Conservation (phyloP, 2,888 invertebrate genomes). For the Neuroscelio doddi region DNA sequence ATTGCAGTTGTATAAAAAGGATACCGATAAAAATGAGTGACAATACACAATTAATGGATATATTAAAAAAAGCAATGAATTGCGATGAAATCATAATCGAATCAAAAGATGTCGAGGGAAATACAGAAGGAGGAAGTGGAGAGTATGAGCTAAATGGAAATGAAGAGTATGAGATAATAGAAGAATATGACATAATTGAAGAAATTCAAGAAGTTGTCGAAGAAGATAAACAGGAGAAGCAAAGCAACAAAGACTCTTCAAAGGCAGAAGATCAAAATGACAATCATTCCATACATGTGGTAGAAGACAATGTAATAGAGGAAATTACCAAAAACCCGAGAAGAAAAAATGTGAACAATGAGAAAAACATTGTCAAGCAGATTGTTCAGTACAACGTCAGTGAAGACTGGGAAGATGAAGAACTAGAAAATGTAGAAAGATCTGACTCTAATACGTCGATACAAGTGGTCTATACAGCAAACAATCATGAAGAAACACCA, state of each 20-base stretch:
- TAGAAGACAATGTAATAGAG: constrained; percentile 7
- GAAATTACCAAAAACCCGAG: neutral
- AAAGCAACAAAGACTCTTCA: neutral
- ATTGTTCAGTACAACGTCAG: constrained; percentile 63
- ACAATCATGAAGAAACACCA: neutral
- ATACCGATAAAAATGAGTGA: neutral
- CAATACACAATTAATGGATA: constrained; percentile 54
- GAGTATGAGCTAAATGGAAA: constrained; percentile 66
- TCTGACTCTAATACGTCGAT: constrained; percentile 24
- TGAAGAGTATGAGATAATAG: constrained; percentile 61
- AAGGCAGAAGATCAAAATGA: neutral
- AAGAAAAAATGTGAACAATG: neutral
- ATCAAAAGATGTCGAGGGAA: constrained; percentile 55
- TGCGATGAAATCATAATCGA: constrained; percentile 63
- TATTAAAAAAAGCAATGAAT: constrained; percentile 54
- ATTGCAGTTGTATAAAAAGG: neutral
- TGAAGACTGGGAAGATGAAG: constrained; percentile 69
- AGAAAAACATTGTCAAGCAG: constrained; percentile 29
- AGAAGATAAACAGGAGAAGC: constrained; percentile 32
- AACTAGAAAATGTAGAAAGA: constrained; percentile 48
- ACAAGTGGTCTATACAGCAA: constrained; percentile 8
- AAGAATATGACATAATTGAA: constrained; percentile 58
- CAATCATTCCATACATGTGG: constrained; percentile 10
- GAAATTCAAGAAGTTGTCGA: constrained; percentile 60
- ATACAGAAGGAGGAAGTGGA: constrained; percentile 57